Evolutionary conservation across 2,113 vertebrate genomes (phyloP).

Genomic region (Empidonax alnorum): DNA sequence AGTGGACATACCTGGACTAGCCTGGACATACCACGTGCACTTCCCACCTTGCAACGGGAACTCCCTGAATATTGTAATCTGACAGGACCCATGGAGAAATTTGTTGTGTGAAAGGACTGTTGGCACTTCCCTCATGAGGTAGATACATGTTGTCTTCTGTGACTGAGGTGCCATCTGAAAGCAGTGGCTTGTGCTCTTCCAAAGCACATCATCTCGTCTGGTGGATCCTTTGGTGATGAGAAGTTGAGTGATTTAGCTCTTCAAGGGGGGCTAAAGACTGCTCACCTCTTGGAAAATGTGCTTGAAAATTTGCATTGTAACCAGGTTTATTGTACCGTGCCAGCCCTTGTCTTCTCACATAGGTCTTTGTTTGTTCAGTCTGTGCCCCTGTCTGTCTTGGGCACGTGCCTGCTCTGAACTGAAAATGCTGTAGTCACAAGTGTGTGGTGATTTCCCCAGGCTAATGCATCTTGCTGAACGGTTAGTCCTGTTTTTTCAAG

Average conservation of each 20-base stretch:
- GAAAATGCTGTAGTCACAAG: background rate
- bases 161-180: background rate
- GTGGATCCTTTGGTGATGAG: background rate
- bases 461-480: background rate
- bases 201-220: background rate
- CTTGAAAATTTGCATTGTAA: background rate
- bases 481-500: background rate
- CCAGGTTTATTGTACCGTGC: background rate
- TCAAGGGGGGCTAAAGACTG: background rate
- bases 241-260: background rate
- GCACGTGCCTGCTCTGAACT: background rate
- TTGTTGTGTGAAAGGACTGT: background rate
- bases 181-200: background rate
- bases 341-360: background rate
- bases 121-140: background rate
- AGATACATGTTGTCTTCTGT: background rate
- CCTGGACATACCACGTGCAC: rapidly evolving
- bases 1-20: background rate
- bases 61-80: background rate
- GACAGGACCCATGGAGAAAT: background rate
- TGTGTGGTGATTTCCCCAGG: background rate
- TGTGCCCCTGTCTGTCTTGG: background rate
- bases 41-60: background rate
- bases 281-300: background rate
- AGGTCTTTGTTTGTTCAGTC: background rate